A percentile compares a stretch with the other conserved stretches of the same genome.
These are phyloP conservation scores for Heterodera schachtii DNA, from an alignment of 1,140 invertebrate species.

Conservation along the genomic window DNA sequence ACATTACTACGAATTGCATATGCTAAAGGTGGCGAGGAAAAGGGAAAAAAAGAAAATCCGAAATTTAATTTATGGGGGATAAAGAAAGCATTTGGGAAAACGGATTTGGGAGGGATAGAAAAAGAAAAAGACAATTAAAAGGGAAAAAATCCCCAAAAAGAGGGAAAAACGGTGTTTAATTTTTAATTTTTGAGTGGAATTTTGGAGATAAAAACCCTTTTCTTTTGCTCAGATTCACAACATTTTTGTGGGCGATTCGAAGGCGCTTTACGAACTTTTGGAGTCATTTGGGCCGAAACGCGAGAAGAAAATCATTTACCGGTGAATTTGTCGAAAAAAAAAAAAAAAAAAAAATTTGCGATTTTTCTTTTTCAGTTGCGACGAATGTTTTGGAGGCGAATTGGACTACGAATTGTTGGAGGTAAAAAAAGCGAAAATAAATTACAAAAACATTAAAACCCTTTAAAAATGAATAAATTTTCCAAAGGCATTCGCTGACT, in stretches of 20 bases:
- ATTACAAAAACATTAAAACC: neutral
- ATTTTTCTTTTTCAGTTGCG: neutral
- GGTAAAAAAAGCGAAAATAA: neutral
- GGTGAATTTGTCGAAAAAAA: neutral
- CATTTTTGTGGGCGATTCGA: conserved; percentile 13
- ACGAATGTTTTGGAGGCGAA: neutral
- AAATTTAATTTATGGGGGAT: neutral
- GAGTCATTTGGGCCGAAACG: neutral
- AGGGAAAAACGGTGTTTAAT: no score
- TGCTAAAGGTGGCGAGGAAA: conserved; percentile 12
- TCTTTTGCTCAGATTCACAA: conserved; percentile 17
- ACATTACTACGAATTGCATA: conserved; percentile 30
- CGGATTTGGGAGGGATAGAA: no score
- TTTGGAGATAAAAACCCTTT: neutral
- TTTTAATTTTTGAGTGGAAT: no score
- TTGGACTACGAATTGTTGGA: neutral
- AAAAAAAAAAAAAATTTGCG: neutral
- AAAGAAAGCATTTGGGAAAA: no score
- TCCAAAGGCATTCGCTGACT: neutral
- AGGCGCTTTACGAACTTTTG: neutral
- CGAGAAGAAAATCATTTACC: conserved; percentile 19
- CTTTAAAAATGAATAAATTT: neutral
- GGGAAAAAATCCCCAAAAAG: no score
- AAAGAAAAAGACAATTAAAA: no score
- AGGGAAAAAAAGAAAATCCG: no score